phyloP scores from a whole-genome alignment of 2,888 invertebrate genomes.

The Nineta flava region DNA sequence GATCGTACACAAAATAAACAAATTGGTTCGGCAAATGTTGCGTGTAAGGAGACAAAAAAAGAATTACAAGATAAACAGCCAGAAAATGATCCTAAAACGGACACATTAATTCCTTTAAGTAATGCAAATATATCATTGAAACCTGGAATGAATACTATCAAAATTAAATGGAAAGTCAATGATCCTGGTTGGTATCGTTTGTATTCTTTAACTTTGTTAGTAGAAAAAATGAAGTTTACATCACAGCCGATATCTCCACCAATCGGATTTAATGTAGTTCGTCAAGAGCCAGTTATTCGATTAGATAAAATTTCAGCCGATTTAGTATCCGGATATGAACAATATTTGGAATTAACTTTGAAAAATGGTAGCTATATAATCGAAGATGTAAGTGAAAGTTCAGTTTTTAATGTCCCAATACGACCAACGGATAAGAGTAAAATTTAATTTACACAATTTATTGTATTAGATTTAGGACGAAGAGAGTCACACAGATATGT shows the following conservation, averaged over 20 bases:
- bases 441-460: too few relatives aligned
- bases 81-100: neutral
- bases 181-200: conserved; percentile 54
- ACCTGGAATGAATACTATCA: conserved; percentile 49
- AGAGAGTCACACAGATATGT: too few relatives aligned
- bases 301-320: conserved; percentile 43
- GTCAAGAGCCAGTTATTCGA: conserved; percentile 27
- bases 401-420: too few relatives aligned
- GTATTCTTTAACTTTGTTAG: conserved; percentile 48
- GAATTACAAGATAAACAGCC: neutral
- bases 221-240: conserved; percentile 55
- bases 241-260: conserved; percentile 43
- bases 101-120: neutral
- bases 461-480: too few relatives aligned
- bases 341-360: conserved; percentile 57
- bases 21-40: conserved; percentile 56
- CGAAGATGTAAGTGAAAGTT: conserved; percentile 37
- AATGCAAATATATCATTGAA: conserved; percentile 17
- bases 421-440: too few relatives aligned
- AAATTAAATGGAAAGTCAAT: conserved; percentile 40
- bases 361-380: conserved; percentile 65
- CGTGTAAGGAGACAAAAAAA: conserved; percentile 30
- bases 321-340: conserved; percentile 66
- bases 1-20: conserved; percentile 72
- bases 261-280: conserved; percentile 31